Percentiles rank a stretch among this genome's conserved stretches.
These are phyloP conservation scores for Drosophila mauritiana DNA, from an alignment of 1,140 invertebrate species.

Conservation along the genomic window DNA sequence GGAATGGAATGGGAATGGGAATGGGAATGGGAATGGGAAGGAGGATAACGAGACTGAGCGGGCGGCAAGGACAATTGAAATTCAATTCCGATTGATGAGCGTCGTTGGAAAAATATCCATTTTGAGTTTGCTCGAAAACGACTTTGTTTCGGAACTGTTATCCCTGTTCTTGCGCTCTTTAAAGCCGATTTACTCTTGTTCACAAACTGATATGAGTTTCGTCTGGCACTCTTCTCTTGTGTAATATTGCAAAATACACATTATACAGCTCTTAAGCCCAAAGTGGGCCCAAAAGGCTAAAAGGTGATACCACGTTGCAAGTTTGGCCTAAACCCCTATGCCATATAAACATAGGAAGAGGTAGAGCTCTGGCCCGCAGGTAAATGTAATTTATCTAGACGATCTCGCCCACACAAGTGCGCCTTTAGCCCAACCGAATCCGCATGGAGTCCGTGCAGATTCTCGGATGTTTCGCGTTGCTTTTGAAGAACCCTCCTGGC, in stretches of 20 bases:
- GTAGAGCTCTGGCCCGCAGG: not conserved
- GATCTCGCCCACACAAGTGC: constrained; percentile 5
- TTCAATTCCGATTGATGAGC: constrained; percentile 48
- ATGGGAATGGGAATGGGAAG: too few species aligned
- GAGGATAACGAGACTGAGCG: not conserved
- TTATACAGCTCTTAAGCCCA: too few species aligned
- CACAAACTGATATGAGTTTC: not conserved
- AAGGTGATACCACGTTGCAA: not conserved
- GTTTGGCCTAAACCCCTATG: not conserved
- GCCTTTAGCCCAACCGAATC: constrained; percentile 1
- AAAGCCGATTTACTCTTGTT: not conserved
- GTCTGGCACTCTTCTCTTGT: not conserved
- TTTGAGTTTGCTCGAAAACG: constrained; percentile 11
- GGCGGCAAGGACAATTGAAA: constrained; percentile 32
- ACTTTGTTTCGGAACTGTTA: constrained; percentile 11
- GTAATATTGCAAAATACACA: too few species aligned
- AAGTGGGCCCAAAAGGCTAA: too few species aligned
- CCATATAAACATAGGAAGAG: not conserved
- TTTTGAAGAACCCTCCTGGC: constrained; percentile 11
- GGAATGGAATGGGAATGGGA: not conserved
- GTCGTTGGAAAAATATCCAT: constrained; percentile 7
- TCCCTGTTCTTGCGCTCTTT: not conserved
- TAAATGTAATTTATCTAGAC: constrained; percentile 12
- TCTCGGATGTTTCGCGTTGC: constrained; percentile 20
- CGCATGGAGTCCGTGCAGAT: constrained; percentile 6